Evolutionary conservation across 2,888 invertebrate species (phyloP), one percentile per base, ranked within the genome.

Genomic region (Drosophila formosana): DNA sequence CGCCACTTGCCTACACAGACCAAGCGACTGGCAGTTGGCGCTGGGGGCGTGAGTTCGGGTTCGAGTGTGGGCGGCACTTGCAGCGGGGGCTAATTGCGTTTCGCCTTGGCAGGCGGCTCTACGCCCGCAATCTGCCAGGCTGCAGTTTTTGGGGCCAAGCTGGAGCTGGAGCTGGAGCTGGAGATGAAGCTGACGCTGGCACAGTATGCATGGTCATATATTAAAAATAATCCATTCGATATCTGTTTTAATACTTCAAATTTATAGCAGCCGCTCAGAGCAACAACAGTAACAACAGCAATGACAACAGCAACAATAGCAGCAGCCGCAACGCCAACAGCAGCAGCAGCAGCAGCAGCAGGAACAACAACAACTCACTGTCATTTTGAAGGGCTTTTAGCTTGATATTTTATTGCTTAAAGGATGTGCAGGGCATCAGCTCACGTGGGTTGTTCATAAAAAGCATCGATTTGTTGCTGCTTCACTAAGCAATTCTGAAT

Each of bases 201-300:
- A 61, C 62, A 76, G 79, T 72, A 78, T 80, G 75, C 66, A 72
- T 67, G 83, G 84, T 78, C 81, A 86, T 83, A 83, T 83, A 83
- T 83, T 83, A 79, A 83, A 81, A 86, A 83, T 83, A 83, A 83
- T 83, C 84, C 83, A 83, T 86, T 86, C 87, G 82, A 83, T 86
- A 83, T 81, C 78, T 83, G 81, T 86, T 83, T 83, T 83, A 83
- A 86, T 83, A 83, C 87, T 82, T 84, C 72, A 87, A 83, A 83
- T 83, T 83, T 83, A 83, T 83, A 79, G 79, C 86, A 83, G 68
- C 34, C 69, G 79, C 77, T 77, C 70, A 67, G 70, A 72, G 74
- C 67, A 81, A 65, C 69, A 75, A 32, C 57, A 70, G 37, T 32
- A 64, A 30, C 61, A 68, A 51, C 65, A 63, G 39, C 46, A 69